phyloP scores from a whole-genome alignment of 1,140 invertebrate species.

The Luehdorfia chinensis region DNA sequence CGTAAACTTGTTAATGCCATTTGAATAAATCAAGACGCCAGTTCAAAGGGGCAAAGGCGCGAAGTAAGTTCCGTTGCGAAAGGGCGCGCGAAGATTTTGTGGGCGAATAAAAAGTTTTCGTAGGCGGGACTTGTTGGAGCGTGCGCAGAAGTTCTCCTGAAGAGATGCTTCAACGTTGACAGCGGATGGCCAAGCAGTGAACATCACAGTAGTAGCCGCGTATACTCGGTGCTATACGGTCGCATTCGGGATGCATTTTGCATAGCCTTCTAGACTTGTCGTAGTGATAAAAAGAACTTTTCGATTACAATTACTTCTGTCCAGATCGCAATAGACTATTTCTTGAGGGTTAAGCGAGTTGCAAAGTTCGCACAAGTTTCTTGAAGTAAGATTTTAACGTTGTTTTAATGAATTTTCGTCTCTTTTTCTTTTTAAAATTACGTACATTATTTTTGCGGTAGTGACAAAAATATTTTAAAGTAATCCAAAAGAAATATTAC shows the following conservation, averaged over 20 bases:
- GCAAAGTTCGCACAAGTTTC: slow-evolving; percentile 29
- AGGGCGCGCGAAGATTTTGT: slow-evolving; percentile 24
- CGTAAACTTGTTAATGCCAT: slow-evolving; percentile 22
- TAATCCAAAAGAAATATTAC: no score
- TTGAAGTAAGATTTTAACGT: slow-evolving; percentile 28
- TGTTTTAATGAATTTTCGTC: slow-evolving; percentile 53
- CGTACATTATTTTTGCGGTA: no score
- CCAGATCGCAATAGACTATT: neutral
- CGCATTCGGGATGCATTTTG: slow-evolving; percentile 49
- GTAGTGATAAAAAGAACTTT: slow-evolving; percentile 27
- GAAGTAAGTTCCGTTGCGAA: slow-evolving; percentile 19
- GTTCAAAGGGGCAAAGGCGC: slow-evolving; percentile 8
- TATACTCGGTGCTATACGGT: slow-evolving; percentile 41
- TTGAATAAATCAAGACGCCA: slow-evolving; percentile 25
- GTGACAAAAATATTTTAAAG: no score
- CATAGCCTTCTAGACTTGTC: slow-evolving; percentile 24
- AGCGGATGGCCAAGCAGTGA: slow-evolving; percentile 29
- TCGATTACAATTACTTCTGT: neutral
- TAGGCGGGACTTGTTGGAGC: slow-evolving; percentile 49
- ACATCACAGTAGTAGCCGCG: slow-evolving; percentile 52
- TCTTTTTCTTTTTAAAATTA: no score
- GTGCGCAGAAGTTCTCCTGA: slow-evolving; percentile 44
- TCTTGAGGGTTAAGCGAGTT: neutral
- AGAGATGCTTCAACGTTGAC: slow-evolving; percentile 52
- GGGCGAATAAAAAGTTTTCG: slow-evolving; percentile 50